Percentiles rank a stretch among this genome's conserved stretches.
Conservation (phyloP, 2,113 vertebrate species). For the Platanista minor region DNA sequence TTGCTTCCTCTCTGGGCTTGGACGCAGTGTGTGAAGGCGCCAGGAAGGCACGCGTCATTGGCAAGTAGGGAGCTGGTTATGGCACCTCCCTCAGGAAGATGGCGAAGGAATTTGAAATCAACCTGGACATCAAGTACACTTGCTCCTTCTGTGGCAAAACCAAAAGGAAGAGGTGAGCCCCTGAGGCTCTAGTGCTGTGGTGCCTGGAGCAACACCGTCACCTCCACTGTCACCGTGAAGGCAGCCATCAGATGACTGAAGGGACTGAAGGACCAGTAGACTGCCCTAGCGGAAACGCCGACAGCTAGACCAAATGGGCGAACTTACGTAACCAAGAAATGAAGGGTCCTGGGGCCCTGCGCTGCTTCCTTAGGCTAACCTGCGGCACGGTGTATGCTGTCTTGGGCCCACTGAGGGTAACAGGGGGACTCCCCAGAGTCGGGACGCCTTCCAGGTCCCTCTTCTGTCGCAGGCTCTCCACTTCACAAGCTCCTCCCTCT, state of each 20-base stretch:
- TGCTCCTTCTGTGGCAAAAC: background rate
- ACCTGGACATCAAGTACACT: background rate
- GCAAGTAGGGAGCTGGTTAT: background rate
- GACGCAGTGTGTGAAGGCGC: background rate
- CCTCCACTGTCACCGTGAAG: no score
- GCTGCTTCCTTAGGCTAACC: background rate
- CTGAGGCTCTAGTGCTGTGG: background rate
- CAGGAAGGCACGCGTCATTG: fast-evolving
- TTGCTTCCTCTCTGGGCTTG: background rate
- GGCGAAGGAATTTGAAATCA: background rate
- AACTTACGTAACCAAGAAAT: background rate
- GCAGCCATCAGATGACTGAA: background rate
- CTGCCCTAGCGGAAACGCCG: background rate
- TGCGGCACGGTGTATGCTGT: background rate
- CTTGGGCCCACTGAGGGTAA: background rate
- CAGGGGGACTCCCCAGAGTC: background rate
- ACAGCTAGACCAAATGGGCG: background rate
- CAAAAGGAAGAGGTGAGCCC: background rate
- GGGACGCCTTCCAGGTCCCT: background rate
- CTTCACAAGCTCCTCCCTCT: background rate
- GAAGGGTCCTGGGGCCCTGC: background rate
- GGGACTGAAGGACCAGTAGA: background rate
- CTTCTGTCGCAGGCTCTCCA: background rate
- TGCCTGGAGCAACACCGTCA: background rate
- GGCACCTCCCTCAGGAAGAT: background rate